These are phyloP conservation scores for Toxonevra muliebris DNA, from an alignment of 2,888 invertebrate species.

Conservation along the genomic window DNA sequence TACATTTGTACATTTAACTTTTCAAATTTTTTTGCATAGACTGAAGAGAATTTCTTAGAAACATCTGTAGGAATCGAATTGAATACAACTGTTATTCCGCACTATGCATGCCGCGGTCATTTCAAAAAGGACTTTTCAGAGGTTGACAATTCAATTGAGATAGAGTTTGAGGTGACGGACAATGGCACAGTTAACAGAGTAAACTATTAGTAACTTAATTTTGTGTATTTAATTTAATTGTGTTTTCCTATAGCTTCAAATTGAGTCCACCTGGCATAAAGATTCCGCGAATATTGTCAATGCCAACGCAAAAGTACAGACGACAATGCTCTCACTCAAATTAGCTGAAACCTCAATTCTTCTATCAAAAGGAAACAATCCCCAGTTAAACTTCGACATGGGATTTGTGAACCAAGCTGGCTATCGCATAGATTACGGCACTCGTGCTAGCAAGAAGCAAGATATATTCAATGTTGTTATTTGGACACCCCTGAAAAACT, in stretches of 20 bases:
- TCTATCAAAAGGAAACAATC: constrained; percentile 51
- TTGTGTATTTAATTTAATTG: neutral
- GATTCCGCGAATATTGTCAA: constrained; percentile 65
- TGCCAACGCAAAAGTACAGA: constrained; percentile 61
- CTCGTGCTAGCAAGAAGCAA: constrained; percentile 55
- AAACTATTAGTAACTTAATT: constrained; percentile 44
- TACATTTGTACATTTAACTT: no score
- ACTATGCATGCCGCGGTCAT: constrained; percentile 73
- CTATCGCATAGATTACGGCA: constrained; percentile 55
- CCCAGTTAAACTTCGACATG: constrained; percentile 55
- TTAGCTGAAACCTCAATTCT: constrained; percentile 53
- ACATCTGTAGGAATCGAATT: constrained; percentile 71
- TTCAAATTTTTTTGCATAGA: constrained; percentile 56
- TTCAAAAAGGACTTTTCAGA: constrained; percentile 76
- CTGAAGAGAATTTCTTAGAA: constrained; percentile 74
- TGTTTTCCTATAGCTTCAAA: constrained; percentile 47
- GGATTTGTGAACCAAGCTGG: constrained; percentile 50
- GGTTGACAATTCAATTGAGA: constrained; percentile 71
- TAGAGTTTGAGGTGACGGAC: constrained; percentile 71
- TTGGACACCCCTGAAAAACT: constrained; percentile 60
- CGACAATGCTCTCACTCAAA: constrained; percentile 59
- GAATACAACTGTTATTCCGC: constrained; percentile 71
- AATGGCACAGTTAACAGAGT: constrained; percentile 69
- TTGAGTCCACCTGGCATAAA: constrained; percentile 66
- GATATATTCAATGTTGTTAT: constrained; percentile 61